These are phyloP conservation scores for Stenodema calcarata DNA, from an alignment of 2,888 invertebrate species.

Conservation along the genomic window DNA sequence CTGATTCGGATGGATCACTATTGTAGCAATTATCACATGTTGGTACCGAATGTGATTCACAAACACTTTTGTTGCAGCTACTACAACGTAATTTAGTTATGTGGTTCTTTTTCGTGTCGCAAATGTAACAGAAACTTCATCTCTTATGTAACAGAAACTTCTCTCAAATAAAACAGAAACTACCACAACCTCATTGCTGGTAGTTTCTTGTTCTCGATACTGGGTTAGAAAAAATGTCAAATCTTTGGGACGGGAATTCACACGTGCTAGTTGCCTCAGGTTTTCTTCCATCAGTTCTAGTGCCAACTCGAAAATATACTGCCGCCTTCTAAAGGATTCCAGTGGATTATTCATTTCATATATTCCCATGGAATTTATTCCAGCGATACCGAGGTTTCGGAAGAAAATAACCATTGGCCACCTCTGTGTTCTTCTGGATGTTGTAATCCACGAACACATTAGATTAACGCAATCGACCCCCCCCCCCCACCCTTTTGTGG, in stretches of 20 bases:
- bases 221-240: background rate
- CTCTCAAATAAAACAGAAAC: too few relatives aligned
- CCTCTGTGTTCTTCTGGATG: constrained; percentile 31
- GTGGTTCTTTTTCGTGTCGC: constrained; percentile 21
- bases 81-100: constrained; percentile 20
- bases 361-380: background rate
- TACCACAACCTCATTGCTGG: background rate
- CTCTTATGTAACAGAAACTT: background rate
- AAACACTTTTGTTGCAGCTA: constrained; percentile 21
- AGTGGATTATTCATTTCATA: constrained; percentile 9
- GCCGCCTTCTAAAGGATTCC: background rate
- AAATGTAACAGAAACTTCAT: constrained; percentile 33
- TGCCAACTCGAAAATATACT: background rate
- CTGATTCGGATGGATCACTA: too few relatives aligned
- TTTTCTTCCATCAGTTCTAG: background rate
- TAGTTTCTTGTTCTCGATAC: background rate
- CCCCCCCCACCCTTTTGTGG: constrained; percentile 42
- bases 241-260: background rate
- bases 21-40: background rate
- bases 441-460: constrained; percentile 15
- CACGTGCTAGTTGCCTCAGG: background rate
- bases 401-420: constrained; percentile 39
- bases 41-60: constrained; percentile 4
- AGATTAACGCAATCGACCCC: constrained; percentile 41
- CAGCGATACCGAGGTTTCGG: background rate